Evolutionary conservation across 2,797 vertebrate genomes (phyloP).

Genomic region (Chelon labrosus): DNA sequence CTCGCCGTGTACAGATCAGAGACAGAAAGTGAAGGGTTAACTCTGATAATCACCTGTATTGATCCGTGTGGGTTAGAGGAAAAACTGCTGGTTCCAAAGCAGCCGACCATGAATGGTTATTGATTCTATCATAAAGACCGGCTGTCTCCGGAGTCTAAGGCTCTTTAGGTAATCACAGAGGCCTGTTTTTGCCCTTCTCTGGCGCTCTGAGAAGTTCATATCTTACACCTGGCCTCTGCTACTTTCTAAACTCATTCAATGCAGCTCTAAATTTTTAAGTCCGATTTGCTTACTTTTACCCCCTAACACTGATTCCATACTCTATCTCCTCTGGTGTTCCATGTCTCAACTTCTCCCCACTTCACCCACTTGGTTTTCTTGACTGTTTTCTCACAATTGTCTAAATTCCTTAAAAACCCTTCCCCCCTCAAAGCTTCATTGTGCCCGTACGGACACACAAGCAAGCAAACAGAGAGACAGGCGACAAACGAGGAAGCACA

Average conservation of each 20-base stretch:
- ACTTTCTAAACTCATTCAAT: conserved; percentile 19
- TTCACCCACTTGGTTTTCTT: conserved; percentile 12
- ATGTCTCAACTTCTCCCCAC: conserved; percentile 7
- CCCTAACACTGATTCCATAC: not conserved
- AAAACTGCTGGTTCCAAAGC: conserved; percentile 68
- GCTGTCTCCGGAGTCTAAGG: conserved; percentile 65
- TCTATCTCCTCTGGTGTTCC: conserved; percentile 7
- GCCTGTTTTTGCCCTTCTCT: conserved; percentile 34
- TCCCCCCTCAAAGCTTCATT: conserved; percentile 10
- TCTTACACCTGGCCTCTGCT: conserved; percentile 43
- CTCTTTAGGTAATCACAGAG: conserved; percentile 77
- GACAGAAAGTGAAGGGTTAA: conserved; percentile 66
- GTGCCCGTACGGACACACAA: conserved; percentile 17
- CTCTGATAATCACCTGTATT: conserved; percentile 80
- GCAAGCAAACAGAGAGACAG: conserved; percentile 46
- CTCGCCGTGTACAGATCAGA: conserved; percentile 60
- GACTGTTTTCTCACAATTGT: conserved; percentile 31
- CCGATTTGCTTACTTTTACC: conserved; percentile 14
- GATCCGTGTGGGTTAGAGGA: conserved; percentile 73
- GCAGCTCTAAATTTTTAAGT: conserved; percentile 2
- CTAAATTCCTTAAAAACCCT: conserved; percentile 5
- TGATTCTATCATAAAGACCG: conserved; percentile 78
- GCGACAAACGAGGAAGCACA: conserved; percentile 44
- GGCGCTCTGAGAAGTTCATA: conserved; percentile 52
- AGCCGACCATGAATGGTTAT: conserved; percentile 77